Percentiles rank a stretch among this genome's conserved stretches.
These are phyloP conservation scores for Seladonia tumulorum DNA, from an alignment of 2,888 invertebrate species.

Conservation along the genomic window DNA sequence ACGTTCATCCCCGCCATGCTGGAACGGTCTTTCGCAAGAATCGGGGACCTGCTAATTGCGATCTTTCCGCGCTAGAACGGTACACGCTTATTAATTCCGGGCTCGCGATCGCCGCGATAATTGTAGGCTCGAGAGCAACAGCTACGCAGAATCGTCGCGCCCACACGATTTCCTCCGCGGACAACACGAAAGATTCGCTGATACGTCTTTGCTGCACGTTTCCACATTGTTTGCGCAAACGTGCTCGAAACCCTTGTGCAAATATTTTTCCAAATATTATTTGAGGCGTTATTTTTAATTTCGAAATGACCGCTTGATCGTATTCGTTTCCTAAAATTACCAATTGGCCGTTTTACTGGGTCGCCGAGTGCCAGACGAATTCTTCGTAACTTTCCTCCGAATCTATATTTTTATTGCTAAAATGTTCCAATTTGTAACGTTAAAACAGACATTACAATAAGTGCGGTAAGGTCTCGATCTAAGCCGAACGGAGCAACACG, in stretches of 20 bases:
- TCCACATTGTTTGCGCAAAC: not conserved
- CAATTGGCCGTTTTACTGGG: not conserved
- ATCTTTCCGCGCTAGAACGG: constrained; percentile 19
- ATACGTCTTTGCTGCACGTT: not conserved
- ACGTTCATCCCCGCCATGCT: not conserved
- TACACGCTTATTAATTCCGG: constrained; percentile 52
- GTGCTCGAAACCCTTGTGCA: not conserved
- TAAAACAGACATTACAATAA: too few relatives aligned
- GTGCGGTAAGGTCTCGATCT: too few relatives aligned
- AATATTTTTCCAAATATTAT: not conserved
- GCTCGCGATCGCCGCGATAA: constrained; percentile 39
- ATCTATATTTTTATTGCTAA: too few relatives aligned
- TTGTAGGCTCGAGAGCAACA: constrained; percentile 28
- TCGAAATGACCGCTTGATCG: not conserved
- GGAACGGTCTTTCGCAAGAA: constrained; percentile 54
- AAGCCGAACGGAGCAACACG: too few relatives aligned
- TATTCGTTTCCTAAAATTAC: not conserved
- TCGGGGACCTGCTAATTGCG: constrained; percentile 56
- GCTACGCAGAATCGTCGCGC: constrained; percentile 23
- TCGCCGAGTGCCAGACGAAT: too few relatives aligned
- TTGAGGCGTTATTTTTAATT: not conserved
- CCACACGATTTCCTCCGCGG: constrained; percentile 16
- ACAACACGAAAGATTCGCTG: not conserved
- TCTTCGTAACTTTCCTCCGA: too few relatives aligned
- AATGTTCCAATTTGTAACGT: too few relatives aligned